Base-by-base conservation (phyloP, 2,113 vertebrate genomes). In the Podiceps cristatus region DNA sequence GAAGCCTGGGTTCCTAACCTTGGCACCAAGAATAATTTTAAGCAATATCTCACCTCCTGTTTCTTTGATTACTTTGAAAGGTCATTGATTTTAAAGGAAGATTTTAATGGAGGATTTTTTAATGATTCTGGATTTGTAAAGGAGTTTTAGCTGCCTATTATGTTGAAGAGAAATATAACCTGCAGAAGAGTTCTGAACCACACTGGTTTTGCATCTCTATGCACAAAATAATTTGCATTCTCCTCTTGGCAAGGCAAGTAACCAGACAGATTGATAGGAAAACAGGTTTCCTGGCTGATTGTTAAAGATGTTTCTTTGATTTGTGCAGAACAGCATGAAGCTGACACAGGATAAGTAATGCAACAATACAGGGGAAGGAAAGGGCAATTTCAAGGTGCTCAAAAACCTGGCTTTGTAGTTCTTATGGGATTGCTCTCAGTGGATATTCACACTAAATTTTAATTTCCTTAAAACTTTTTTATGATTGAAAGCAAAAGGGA, bases 191-290 rank as follows among this genome's bases (percentile, higher is more conserved):
- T 82, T 93, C 45, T 49, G 35, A 91, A 69, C 17, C 13, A 64
- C 7, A 23, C 5, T 27, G 10, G 0, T 68, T 85, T 76, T 76
- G 2, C 18, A 50, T 50, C 29, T 79, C 22, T 87, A 10, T 55
- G 29, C 29, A 89, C 35, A 89, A 84, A 86, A n/a, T 90, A 94
- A 96, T 95, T 96, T 97, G 7, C 58, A 77, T 97, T 96, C 69
- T 82, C 47, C 62, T 95, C 82, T 89, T 93, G 79, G 69, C 50
- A 95, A 95, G 50, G 37, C 29, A 90, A 80, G 60, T 92, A 95
- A 92, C 35, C 60, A 87, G 82, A 75, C 47, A 94, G 73, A 96
- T 40, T 96, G 91, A 95, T 78, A 96, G 76, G 71, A 96, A 97
- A 96, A 80, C 42, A 88, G 31, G 10, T 88, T 97, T 96, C 53